Evolutionary conservation across 2,797 vertebrate species (phyloP), one percentile per base, ranked within the genome.

Genomic region (Semotilus atromaculatus): DNA sequence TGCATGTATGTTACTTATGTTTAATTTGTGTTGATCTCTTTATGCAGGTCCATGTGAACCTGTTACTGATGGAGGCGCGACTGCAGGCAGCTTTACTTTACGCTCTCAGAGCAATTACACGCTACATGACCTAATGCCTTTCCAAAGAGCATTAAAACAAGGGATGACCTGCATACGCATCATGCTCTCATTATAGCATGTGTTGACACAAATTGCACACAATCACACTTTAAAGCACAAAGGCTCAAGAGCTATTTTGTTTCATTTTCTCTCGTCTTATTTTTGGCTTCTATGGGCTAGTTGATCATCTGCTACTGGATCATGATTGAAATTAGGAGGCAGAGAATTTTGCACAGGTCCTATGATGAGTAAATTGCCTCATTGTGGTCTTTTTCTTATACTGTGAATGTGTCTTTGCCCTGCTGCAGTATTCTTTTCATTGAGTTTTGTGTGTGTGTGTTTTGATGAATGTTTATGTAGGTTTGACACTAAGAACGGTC

Each of bases 51-150:
- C 95, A 96, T 26, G 93, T 94, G 51, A 96, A 95, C 88, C 87
- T 96, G 2, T 93, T 96, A 60, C 92, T 95, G 86, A 94, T 95
- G 94, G 95, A 95, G 84, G 94, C 95, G 0, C 92, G 95, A 45
- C 88, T 95, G 51, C 95, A 96, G 85, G 95, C 94, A 5, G 94
- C 95, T 11, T 93, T 96, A 36, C 93, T 96, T 16, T 95, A 96
- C 43, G 93, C 93, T 9, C 90, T 96, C 36, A 87, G 95, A 89
- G 95, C 95, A 72, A 95, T 96, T 84, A 96, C 95, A 14, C 93
- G 93, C 72, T 95, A 96, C 90, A 96, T 96, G 94, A 95, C 94
- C 93, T 96, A 92, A 95, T 78, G 19, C 86, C 11, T 48, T 73
- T 62, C 60, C 43, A 43, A 9, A 82, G 11, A 82, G 83, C 83